These are phyloP conservation scores for Polypterus bichir DNA, from an alignment of 2,113 vertebrate genomes.

Conservation along the genomic window DNA sequence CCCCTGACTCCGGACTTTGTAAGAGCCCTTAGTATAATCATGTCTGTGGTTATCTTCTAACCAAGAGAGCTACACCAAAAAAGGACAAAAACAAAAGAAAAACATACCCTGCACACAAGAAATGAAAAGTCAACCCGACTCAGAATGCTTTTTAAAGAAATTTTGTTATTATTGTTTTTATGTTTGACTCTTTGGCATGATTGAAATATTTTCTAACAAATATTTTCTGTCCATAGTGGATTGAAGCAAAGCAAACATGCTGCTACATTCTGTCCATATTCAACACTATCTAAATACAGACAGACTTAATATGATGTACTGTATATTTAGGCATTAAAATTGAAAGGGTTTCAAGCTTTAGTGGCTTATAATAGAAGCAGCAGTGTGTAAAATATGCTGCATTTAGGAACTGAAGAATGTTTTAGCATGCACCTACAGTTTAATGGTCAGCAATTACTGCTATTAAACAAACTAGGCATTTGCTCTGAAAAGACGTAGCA, in stretches of 20 bases:
- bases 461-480: too few species aligned
- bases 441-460: too few species aligned
- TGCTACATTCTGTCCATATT: constrained; percentile 19
- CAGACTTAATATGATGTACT: constrained; percentile 28
- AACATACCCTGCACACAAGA: too few species aligned
- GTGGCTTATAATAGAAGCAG: constrained; percentile 38
- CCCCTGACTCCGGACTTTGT: too few species aligned
- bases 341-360: constrained; percentile 28
- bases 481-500: too few species aligned
- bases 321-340: constrained; percentile 43
- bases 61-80: too few species aligned
- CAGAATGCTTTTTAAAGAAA: too few species aligned
- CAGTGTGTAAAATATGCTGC: constrained; percentile 51
- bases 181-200: background rate
- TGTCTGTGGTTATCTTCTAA: too few species aligned
- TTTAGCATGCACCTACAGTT: constrained; percentile 2
- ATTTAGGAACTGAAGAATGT: constrained; percentile 37
- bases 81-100: too few species aligned
- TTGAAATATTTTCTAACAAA: constrained; percentile 2
- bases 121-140: too few species aligned
- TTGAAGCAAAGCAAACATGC: background rate
- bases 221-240: background rate
- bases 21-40: too few species aligned
- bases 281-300: constrained; percentile 46
- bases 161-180: too few species aligned